Percentiles rank a stretch among this genome's conserved stretches.
Conservation (phyloP, 2,797 vertebrate genomes). For the Neostethus bicornis region DNA sequence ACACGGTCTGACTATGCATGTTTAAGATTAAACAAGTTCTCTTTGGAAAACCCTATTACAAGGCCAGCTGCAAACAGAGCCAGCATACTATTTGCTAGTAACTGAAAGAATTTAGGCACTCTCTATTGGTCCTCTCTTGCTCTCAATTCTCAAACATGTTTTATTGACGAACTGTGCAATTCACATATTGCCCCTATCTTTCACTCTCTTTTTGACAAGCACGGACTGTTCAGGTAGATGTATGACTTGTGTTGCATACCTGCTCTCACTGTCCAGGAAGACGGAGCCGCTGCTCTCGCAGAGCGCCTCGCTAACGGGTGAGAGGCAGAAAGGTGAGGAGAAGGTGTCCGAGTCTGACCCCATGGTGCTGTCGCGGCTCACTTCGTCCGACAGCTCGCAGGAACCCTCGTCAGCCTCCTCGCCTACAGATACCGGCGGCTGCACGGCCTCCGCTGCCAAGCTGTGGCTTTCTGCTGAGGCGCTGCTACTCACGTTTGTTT, state of each 20-base stretch:
- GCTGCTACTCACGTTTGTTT: constrained; percentile 70
- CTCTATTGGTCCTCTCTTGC: too few species aligned
- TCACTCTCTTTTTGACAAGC: too few species aligned
- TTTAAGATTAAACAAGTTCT: too few species aligned
- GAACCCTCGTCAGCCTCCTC: constrained; percentile 89
- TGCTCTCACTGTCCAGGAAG: constrained; percentile 91
- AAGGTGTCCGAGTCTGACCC: constrained; percentile 96
- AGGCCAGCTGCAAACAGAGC: too few species aligned
- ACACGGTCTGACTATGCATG: too few species aligned
- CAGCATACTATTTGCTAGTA: too few species aligned
- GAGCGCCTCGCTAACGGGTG: constrained; percentile 92
- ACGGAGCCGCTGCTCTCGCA: constrained; percentile 88
- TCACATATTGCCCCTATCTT: too few species aligned
- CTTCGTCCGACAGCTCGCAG: constrained; percentile 90
- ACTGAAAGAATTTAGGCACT: too few species aligned
- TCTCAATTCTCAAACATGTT: too few species aligned
- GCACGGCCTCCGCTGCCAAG: constrained; percentile 53
- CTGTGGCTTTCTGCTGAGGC: constrained; percentile 61
- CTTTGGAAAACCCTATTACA: too few species aligned
- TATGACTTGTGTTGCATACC: constrained; percentile 68
- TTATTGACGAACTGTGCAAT: too few species aligned
- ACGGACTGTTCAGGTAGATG: not conserved
- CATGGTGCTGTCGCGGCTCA: constrained; percentile 95
- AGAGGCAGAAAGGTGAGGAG: constrained; percentile 96
- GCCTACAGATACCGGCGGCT: constrained; percentile 49